Base-by-base conservation (phyloP, 2,888 invertebrate genomes). In the Tuberolachnus salignus region DNA sequence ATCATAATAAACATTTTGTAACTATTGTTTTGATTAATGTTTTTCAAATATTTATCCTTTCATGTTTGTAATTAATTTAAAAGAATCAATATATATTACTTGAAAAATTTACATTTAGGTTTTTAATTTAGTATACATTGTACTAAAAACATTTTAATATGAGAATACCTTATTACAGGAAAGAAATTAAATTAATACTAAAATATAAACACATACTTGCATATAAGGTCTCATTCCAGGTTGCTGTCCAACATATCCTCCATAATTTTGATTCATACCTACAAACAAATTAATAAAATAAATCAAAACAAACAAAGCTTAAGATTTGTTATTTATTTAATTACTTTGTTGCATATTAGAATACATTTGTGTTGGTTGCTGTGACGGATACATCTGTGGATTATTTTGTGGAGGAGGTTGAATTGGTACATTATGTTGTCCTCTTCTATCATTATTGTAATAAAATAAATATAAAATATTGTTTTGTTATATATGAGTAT, bases 251-350 rank as follows among this genome's bases (percentile, higher is more conserved):
- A 86, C 85, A 83, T 90, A 90, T 81, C 88, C 89, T 61, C 88
- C 88, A 83, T 91, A 92, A 83, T 88, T 89, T 85, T 91, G 91
- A 83, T 86, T 88, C 87, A 90, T 89, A 46, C 88, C 88, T 85
- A 78, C 21, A 81, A 82, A 53, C 46, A 34, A 34, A 19, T 16
- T 59, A 34, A 16, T 34, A 34, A 26, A 53, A n/a, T 19, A 19
- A 19, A 19, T 51, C 16, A n/a, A 53, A 53, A 64, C 21, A 64
- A 44, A 46, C 21, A 46, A 64, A 21, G 44, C 26, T 67, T 63
- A 44, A 26, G 10, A 67, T n/a, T 49, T 0, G n/a, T 44, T 34
- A 19, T 44, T 23, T 84, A 9, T 72, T 19, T 11, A 14, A 80
- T 80, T 72, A 82, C 83, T 82, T 82, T 83, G 82, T 81, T 84